Percentiles rank a stretch among this genome's conserved stretches.
Evolutionary conservation across 2,113 vertebrate genomes (phyloP).

Genomic region (Sigmodon hispidus): DNA sequence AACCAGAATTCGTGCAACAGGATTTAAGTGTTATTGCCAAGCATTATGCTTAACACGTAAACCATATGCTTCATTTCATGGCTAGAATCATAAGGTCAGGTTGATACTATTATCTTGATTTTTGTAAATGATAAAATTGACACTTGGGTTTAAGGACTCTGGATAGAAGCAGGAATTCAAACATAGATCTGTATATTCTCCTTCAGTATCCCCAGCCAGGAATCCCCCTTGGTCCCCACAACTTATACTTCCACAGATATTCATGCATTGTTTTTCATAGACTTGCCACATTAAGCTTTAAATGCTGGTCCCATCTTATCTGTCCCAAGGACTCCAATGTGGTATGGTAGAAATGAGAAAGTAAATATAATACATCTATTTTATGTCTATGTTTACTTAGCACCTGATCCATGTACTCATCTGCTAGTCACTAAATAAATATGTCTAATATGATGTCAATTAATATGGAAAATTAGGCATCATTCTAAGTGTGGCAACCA

Average conservation of each 20-base stretch:
- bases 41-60: background rate
- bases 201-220: background rate
- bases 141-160: background rate
- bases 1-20: no score
- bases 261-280: fast-evolving
- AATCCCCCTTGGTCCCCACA: background rate
- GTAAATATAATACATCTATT: background rate
- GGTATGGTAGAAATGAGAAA: background rate
- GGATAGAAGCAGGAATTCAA: constrained; percentile 21
- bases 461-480: background rate
- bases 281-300: background rate
- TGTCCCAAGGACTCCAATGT: background rate
- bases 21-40: background rate
- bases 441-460: background rate
- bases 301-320: background rate
- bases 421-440: background rate
- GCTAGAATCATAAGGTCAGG: background rate
- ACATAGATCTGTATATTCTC: background rate
- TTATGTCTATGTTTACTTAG: background rate
- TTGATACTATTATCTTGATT: background rate
- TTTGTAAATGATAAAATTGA: constrained; percentile 26
- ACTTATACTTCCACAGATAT: background rate
- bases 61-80: background rate
- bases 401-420: background rate
- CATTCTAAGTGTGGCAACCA: background rate